Base-by-base conservation (phyloP, 37 sponge, comb jelly and placozoan genomes). In the Petrosia ficiformis region DNA sequence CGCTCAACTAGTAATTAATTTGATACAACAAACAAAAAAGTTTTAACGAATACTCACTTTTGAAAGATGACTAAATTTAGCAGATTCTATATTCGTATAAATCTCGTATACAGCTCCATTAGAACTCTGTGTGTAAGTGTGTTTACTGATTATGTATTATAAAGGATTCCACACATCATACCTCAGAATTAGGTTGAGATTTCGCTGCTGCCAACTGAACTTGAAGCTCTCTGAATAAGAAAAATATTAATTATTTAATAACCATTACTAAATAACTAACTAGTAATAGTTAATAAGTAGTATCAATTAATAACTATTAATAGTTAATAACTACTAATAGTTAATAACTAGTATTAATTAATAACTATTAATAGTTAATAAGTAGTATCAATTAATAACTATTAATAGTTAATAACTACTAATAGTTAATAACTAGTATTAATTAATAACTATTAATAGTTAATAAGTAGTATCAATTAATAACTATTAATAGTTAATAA, bases 11-110 rank as follows among this genome's bases (percentile, higher is more conserved):
- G 26, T 26, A n/a, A 48, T 48, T 48, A 48, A 14, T 48, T 48
- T 48, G 58, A 32, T 68, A 36, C 59, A 44, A 32, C 37, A 43
- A 1, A 8, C 30, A 39, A 52, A 25, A 42, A 39, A 41, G 48
- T 44, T 36, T 44, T 63, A 19, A 59, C 44, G 8, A 1, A 14
- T 56, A 25, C 33, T 4, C 24, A 87, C 87, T 72, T 87, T 87
- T 2, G 87, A 87, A 36, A 87, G 72, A 41, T 87, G 81, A 10
- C 81, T 61, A 61, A 87, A 87, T 42, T 87, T 87, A 2, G 77
- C 87, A 0, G 87, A 36, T 44, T 87, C 87, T 1, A 76, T 64
- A 19, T 65, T 59, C 11, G 77, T 52, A 65, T 76, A 87, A 26
- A 87, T 65, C 42, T 87, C 87, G 40, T 87, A 87, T 26, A 76